Evolutionary conservation across 1,140 invertebrate genomes (phyloP).

Genomic region (Lerema accius): DNA sequence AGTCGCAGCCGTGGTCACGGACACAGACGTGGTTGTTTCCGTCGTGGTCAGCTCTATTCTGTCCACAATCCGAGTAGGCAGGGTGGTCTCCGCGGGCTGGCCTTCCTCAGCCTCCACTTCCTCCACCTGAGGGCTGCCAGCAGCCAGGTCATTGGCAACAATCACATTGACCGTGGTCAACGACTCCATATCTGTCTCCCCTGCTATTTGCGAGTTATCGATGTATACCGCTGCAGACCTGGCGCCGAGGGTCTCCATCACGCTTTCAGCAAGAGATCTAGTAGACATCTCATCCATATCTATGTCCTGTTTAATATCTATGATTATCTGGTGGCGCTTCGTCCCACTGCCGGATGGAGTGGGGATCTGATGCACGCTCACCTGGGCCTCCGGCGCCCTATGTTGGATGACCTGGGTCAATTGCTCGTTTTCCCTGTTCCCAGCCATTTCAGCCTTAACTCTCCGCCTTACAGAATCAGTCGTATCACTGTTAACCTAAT

Average conservation of each 20-base stretch:
- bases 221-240: conserved; percentile 77
- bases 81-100: conserved; percentile 50
- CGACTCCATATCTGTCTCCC: conserved; percentile 71
- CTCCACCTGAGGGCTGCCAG: conserved; percentile 52
- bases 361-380: conserved; percentile 78
- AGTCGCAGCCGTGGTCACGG: conserved; percentile 61
- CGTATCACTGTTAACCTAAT: conserved; percentile 55
- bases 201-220: conserved; percentile 68
- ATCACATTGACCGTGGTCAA: conserved; percentile 79
- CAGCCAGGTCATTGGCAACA: conserved; percentile 69
- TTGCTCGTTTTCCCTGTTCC: conserved; percentile 60
- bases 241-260: conserved; percentile 80
- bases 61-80: conserved; percentile 66
- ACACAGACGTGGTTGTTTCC: conserved; percentile 51
- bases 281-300: conserved; percentile 80
- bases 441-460: conserved; percentile 64
- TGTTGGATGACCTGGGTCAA: conserved; percentile 76
- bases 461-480: conserved; percentile 66
- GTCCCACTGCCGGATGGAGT: conserved; percentile 65
- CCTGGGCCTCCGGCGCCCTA: conserved; percentile 66
- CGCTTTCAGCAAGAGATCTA: conserved; percentile 75
- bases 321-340: conserved; percentile 81
- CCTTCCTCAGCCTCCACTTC: conserved; percentile 49
- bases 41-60: conserved; percentile 55
- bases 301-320: conserved; percentile 81